phyloP scores from a whole-genome alignment of 2,888 invertebrate genomes.

The Philaethria dido region DNA sequence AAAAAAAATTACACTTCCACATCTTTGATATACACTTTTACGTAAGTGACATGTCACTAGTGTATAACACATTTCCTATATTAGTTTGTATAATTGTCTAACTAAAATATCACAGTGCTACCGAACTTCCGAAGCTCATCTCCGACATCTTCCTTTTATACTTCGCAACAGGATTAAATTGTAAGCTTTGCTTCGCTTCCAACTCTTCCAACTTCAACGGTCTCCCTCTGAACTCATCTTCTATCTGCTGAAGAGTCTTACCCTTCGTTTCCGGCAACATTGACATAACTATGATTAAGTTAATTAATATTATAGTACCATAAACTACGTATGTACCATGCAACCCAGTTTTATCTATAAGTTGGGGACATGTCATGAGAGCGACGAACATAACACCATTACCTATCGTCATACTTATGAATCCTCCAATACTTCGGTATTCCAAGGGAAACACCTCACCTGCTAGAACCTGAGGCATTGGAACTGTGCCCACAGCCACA shows the following conservation, averaged over 20 bases:
- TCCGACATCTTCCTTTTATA: slow-evolving; percentile 59
- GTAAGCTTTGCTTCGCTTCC: slow-evolving; percentile 57
- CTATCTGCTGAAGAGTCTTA: slow-evolving; percentile 86
- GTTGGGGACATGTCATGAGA: slow-evolving; percentile 84
- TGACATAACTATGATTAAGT: slow-evolving; percentile 80
- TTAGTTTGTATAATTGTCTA: not conserved
- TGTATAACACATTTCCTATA: no score
- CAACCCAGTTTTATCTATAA: slow-evolving; percentile 77
- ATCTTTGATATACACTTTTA: no score
- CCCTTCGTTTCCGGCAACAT: slow-evolving; percentile 87
- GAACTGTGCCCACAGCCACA: slow-evolving; percentile 83
- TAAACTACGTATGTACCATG: slow-evolving; percentile 84
- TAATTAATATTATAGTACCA: slow-evolving; percentile 74
- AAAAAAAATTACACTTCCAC: no score
- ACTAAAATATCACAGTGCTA: slow-evolving; percentile 13
- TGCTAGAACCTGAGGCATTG: slow-evolving; percentile 87
- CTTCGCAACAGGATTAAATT: slow-evolving; percentile 55
- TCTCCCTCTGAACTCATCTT: slow-evolving; percentile 76
- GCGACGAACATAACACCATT: slow-evolving; percentile 84
- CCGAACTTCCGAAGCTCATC: slow-evolving; percentile 51
- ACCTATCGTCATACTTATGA: slow-evolving; percentile 82
- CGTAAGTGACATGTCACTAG: no score
- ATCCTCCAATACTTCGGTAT: slow-evolving; percentile 85
- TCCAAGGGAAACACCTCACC: slow-evolving; percentile 87
- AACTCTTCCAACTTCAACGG: slow-evolving; percentile 56